Conservation (phyloP, 1,140 invertebrate species). For the Lysiphlebus fabarum region DNA sequence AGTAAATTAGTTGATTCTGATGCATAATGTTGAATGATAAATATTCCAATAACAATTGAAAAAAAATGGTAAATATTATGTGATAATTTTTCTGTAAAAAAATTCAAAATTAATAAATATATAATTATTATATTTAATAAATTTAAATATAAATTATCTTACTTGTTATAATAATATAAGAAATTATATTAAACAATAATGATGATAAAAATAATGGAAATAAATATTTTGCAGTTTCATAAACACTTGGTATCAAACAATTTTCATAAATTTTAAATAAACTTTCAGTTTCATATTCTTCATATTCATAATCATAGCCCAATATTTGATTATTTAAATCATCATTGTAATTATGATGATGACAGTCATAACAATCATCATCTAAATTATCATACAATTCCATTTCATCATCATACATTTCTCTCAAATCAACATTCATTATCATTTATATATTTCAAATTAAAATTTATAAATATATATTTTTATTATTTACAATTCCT, state of each 20-base stretch:
- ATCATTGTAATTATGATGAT: too few relatives aligned
- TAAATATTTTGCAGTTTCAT: constrained; percentile 7
- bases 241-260: constrained; percentile 6
- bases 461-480: too few relatives aligned
- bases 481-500: too few relatives aligned
- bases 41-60: constrained; percentile 40
- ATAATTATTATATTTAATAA: background rate
- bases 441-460: too few relatives aligned
- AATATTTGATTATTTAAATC: background rate
- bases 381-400: background rate
- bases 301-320: constrained; percentile 2
- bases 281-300: constrained; percentile 5
- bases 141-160: too few relatives aligned
- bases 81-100: constrained; percentile 34
- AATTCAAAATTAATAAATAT: constrained; percentile 2
- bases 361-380: too few relatives aligned
- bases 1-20: constrained; percentile 43
- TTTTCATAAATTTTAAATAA: constrained; percentile 1
- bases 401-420: too few relatives aligned
- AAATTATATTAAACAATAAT: too few relatives aligned
- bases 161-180: too few relatives aligned
- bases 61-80: constrained; percentile 36
- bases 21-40: constrained; percentile 42
- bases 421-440: too few relatives aligned
- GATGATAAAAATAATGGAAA: background rate